Evolutionary conservation across 2,888 invertebrate genomes (phyloP).

Genomic region (Rugalucina vietnamica): DNA sequence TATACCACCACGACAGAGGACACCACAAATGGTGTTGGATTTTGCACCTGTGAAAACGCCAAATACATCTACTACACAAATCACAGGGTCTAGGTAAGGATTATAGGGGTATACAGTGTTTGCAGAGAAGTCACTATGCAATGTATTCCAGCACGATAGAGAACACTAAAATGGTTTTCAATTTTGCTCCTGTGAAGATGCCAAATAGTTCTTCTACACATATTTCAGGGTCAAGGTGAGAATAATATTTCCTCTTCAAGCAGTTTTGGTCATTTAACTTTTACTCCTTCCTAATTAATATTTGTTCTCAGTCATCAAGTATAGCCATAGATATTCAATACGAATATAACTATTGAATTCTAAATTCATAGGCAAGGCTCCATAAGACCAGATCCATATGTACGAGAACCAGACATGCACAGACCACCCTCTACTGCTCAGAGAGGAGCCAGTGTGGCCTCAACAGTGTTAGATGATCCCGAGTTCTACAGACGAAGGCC

Average conservation of each 20-base stretch:
- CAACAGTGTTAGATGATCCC: constrained; percentile 70
- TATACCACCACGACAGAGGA: constrained; percentile 22
- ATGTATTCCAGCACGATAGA: constrained; percentile 23
- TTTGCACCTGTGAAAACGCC: constrained; percentile 3
- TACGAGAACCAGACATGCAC: constrained; percentile 41
- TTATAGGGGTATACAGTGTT: constrained; percentile 42
- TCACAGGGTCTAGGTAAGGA: constrained; percentile 14
- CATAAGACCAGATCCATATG: constrained; percentile 18
- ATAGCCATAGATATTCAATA: too few species aligned
- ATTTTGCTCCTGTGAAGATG: constrained; percentile 1
- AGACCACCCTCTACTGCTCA: constrained; percentile 13
- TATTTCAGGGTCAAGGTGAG: constrained; percentile 6
- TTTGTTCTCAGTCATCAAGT: too few species aligned
- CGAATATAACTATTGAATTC: too few species aligned
- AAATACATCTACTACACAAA: neutral
- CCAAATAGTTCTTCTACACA: neutral
- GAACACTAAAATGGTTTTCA: constrained; percentile 42
- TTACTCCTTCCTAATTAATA: too few species aligned
- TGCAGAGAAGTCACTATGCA: constrained; percentile 61
- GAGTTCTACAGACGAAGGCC: constrained; percentile 60
- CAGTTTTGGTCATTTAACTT: too few species aligned
- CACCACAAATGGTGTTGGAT: constrained; percentile 43
- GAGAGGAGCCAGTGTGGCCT: constrained; percentile 71
- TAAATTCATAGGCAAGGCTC: neutral
- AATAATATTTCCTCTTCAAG: too few species aligned